A percentile compares a stretch with the other conserved stretches of the same genome.
Evolutionary conservation across 2,113 vertebrate genomes (phyloP).

Genomic region (Trematocara stigmaticum): DNA sequence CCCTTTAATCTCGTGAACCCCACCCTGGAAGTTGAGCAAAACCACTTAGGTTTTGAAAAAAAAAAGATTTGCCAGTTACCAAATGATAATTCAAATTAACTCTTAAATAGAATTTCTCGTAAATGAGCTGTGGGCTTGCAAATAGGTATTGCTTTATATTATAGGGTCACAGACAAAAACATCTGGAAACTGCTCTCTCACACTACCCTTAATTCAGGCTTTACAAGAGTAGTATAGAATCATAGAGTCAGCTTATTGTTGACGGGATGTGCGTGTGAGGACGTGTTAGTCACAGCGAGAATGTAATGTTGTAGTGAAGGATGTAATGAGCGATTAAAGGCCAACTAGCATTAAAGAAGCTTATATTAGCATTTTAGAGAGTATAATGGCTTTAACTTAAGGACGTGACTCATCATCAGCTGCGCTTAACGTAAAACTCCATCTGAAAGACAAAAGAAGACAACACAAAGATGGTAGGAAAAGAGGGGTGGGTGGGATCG

Average conservation of each 20-base stretch:
- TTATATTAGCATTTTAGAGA: not conserved
- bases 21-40: not conserved
- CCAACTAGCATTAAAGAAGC: conserved; percentile 20
- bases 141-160: not conserved
- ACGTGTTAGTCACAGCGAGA: not conserved
- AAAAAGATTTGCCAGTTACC: not conserved
- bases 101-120: not conserved
- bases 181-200: not conserved
- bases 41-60: not conserved
- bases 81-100: not conserved
- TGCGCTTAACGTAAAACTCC: conserved; percentile 18
- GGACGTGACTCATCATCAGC: conserved; percentile 46
- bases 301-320: not conserved
- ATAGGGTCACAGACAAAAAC: not conserved
- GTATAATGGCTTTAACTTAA: conserved; percentile 1
- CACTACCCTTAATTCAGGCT: not conserved
- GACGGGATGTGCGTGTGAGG: not conserved
- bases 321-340: conserved; percentile 29
- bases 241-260: not conserved
- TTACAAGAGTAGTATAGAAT: not conserved
- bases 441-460: not conserved
- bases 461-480: not conserved
- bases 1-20: not conserved
- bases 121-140: not conserved
- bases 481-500: not conserved